Evolutionary conservation across 2,888 invertebrate genomes (phyloP), one percentile per base, ranked within the genome.

Genomic region (Eupithecia exiguata): DNA sequence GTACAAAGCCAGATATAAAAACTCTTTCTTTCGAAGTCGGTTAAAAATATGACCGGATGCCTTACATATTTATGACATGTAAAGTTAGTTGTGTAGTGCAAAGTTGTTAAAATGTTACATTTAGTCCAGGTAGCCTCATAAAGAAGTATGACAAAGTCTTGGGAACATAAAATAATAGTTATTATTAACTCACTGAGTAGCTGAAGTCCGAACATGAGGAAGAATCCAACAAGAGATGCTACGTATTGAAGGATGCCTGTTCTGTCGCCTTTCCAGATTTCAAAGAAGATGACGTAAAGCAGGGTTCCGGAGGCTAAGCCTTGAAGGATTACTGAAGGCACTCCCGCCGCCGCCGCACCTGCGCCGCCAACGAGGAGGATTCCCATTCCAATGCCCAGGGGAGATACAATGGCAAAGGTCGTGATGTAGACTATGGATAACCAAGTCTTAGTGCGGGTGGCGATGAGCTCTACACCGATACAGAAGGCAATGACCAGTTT

Each of bases 221-320:
- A 85, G 87, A 97, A 97, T 72, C 97, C 97, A 36, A 96, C 76
- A 7, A 97, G 82, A 43, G 97, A 95, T 1, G 97, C 95, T 0
- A 95, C 71, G 86, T 95, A 97, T 78, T 97, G 96, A 38, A 95
- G 84, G 35, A 97, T 90, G 9, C 97, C 97, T 18, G 91, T 87
- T 76, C 94, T 87, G 74, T 94, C 93, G 67, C 90, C 89, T 80
- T 92, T 94, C 83, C 99, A 95, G 71, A 99, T 97, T 92, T 99
- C 99, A 90, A 99, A 99, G 94, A 99, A 99, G n/a, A 99, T 98
- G 21, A 99, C 98, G 92, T 99, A 99, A 5, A 99, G 93, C 63
- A 99, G 95, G 0, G 99, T 99, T 18, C 99, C 99, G 66, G 97
- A 97, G 0, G 99, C 99, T 74, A 99, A 91, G 5, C 98, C 98